These are phyloP conservation scores for Volucella inflata DNA, from an alignment of 2,888 invertebrate species.

Conservation along the genomic window DNA sequence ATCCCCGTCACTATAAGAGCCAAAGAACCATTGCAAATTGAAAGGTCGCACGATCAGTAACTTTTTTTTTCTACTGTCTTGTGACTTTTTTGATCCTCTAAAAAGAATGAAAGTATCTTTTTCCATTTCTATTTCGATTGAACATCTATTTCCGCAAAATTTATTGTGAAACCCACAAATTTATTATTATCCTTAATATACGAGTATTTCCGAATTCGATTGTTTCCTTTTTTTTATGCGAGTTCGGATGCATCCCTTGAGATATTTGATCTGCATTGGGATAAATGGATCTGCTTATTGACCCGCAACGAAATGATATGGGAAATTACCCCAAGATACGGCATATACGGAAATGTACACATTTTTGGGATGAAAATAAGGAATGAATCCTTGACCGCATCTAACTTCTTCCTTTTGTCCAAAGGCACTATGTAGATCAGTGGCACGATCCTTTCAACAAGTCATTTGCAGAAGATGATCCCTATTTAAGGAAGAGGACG, in stretches of 20 bases:
- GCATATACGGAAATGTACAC: slow-evolving; percentile 3
- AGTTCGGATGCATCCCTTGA: slow-evolving; percentile 50
- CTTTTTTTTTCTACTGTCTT: slow-evolving; percentile 44
- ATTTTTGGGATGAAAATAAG: not conserved
- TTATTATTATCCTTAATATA: slow-evolving; percentile 58
- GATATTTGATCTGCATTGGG: not conserved
- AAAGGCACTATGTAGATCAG: slow-evolving; percentile 16
- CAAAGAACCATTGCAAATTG: slow-evolving; percentile 65
- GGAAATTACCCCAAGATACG: slow-evolving; percentile 38
- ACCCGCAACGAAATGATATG: slow-evolving; percentile 70
- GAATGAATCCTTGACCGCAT: slow-evolving; percentile 57
- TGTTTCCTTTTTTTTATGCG: slow-evolving; percentile 35
- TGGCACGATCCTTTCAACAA: slow-evolving; percentile 67
- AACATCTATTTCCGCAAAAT: slow-evolving; percentile 64
- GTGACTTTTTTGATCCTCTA: slow-evolving; percentile 64
- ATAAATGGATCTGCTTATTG: slow-evolving; percentile 51
- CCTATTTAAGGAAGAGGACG: slow-evolving; percentile 17
- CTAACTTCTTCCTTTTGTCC: slow-evolving; percentile 44
- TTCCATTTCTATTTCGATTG: slow-evolving; percentile 31
- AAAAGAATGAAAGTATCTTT: slow-evolving; percentile 14
- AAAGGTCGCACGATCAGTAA: slow-evolving; percentile 61
- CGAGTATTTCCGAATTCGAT: slow-evolving; percentile 13
- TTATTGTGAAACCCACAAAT: slow-evolving; percentile 69
- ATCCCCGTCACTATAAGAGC: not conserved
- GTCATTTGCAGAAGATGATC: slow-evolving; percentile 26